phyloP scores from a whole-genome alignment of 2,113 vertebrate genomes.

The Dunckerocampus dactyliophorus region DNA sequence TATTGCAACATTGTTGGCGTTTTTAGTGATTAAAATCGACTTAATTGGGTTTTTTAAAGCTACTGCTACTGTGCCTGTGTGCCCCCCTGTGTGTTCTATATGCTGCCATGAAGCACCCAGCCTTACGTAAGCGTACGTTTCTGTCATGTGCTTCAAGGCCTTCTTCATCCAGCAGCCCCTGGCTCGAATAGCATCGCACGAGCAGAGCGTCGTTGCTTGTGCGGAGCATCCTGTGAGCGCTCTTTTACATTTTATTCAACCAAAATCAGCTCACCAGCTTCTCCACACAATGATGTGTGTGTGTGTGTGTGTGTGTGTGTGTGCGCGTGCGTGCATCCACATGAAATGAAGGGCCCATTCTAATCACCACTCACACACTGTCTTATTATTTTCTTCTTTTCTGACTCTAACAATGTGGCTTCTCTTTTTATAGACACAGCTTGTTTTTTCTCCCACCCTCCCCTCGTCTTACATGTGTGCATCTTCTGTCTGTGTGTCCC shows the following conservation, averaged over 20 bases:
- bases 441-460: constrained; percentile 26
- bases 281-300: constrained; percentile 9
- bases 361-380: constrained; percentile 4
- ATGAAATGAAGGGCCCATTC: constrained; percentile 67
- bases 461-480: constrained; percentile 50
- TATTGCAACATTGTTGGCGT: no score
- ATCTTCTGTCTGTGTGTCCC: constrained; percentile 56
- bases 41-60: no score
- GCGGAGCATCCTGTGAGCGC: constrained; percentile 27
- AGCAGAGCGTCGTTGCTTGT: constrained; percentile 35
- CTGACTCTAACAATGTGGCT: constrained; percentile 34
- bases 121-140: constrained; percentile 39
- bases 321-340: constrained; percentile 42
- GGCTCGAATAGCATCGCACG: constrained; percentile 45
- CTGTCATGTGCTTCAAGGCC: constrained; percentile 34
- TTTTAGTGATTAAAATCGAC: no score
- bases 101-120: constrained; percentile 25
- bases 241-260: not conserved
- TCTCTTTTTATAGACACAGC: constrained; percentile 44
- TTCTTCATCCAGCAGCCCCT: constrained; percentile 13
- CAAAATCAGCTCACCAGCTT: constrained; percentile 13
- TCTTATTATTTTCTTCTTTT: not conserved
- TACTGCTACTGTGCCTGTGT: no score
- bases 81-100: not conserved
- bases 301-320: not conserved